Conservation (phyloP, 2,888 invertebrate genomes). For the Cloeon dipterum region DNA sequence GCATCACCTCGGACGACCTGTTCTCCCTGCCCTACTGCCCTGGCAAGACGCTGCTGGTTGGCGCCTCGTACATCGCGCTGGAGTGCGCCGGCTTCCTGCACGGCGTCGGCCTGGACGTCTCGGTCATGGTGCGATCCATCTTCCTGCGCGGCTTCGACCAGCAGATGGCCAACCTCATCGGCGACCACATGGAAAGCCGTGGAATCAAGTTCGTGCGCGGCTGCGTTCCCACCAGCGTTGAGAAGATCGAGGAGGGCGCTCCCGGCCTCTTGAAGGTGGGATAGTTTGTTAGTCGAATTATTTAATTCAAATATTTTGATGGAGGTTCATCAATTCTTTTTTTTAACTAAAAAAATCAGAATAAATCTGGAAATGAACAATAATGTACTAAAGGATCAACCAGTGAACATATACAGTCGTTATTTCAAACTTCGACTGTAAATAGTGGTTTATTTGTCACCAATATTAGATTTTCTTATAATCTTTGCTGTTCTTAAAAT, state of each 20-base stretch:
- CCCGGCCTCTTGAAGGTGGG: conserved; percentile 8
- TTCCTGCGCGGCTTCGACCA: conserved; percentile 33
- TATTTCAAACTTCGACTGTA: too few species aligned
- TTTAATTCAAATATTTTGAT: too few species aligned
- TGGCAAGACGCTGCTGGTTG: conserved; percentile 28
- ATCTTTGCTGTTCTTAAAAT: too few species aligned
- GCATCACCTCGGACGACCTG: conserved; percentile 30
- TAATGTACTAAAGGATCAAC: too few species aligned
- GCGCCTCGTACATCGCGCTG: conserved; percentile 31
- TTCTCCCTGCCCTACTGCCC: conserved; percentile 24
- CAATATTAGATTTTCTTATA: too few species aligned
- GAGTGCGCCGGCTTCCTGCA: conserved; percentile 31
- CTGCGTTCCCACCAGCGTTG: conserved; percentile 20
- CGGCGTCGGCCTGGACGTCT: conserved; percentile 21
- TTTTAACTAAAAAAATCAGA: too few species aligned
- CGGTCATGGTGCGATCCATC: conserved; percentile 27
- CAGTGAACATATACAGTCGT: too few species aligned
- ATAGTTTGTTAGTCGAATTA: too few species aligned
- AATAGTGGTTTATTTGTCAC: too few species aligned
- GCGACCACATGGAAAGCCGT: conserved; percentile 21
- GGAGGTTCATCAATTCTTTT: too few species aligned
- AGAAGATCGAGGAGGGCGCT: conserved; percentile 13
- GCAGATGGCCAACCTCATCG: conserved; percentile 27
- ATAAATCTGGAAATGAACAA: too few species aligned
- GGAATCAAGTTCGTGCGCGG: conserved; percentile 23